Percentiles rank a stretch among this genome's conserved stretches.
phyloP scores from a whole-genome alignment of 2,113 vertebrate species.

The Ciconia maguari region DNA sequence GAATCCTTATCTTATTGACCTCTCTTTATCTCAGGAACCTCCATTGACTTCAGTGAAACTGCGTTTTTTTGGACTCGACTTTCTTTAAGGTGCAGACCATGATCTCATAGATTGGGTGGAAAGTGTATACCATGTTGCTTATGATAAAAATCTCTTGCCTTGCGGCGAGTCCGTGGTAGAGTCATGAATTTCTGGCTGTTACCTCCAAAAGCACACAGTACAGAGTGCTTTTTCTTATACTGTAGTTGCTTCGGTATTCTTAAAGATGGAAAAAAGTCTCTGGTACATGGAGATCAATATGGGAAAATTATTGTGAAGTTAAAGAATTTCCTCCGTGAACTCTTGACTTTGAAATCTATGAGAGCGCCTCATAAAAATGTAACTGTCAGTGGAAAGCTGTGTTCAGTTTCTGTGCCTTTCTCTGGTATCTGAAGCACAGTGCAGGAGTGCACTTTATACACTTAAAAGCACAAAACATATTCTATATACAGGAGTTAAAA shows the following conservation, averaged over 20 bases:
- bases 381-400: background rate
- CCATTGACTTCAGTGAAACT: background rate
- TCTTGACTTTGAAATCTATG: background rate
- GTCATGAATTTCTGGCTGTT: background rate
- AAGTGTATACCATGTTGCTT: background rate
- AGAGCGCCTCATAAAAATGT: background rate
- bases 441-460: background rate
- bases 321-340: background rate
- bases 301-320: background rate
- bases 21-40: background rate
- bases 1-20: background rate
- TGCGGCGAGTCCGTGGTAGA: background rate
- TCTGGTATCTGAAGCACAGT: background rate
- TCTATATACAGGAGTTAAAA: background rate
- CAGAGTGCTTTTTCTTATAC: background rate
- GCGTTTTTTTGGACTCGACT: fast-evolving
- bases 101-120: background rate
- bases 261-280: background rate
- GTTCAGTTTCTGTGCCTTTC: background rate
- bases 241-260: background rate
- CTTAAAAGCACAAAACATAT: background rate
- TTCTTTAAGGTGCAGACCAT: background rate
- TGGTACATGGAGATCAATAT: background rate
- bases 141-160: background rate
- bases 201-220: background rate